These are phyloP conservation scores for Amphiura filiformis DNA, from an alignment of 35 echinoderm and acorn worm genomes.

Conservation along the genomic window DNA sequence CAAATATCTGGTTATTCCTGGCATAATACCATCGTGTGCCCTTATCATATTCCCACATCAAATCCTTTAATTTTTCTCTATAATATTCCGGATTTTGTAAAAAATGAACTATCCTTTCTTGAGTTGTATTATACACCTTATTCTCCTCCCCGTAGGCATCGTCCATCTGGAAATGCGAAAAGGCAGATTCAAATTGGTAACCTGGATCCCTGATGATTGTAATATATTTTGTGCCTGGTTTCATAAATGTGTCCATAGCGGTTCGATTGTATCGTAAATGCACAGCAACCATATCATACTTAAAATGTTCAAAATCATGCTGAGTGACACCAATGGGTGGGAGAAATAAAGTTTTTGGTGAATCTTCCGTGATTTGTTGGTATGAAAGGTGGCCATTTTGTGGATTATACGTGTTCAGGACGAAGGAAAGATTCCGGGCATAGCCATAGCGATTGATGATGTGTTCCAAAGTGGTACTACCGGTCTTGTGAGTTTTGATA, in stretches of 20 bases:
- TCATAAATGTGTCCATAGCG: constrained; percentile 54
- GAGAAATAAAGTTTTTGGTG: constrained; percentile 12
- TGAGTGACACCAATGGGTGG: constrained; percentile 6
- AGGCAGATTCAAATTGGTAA: constrained; percentile 86
- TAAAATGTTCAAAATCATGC: background rate
- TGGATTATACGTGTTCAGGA: constrained; percentile 33
- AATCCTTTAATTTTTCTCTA: constrained; percentile 25
- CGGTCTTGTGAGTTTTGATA: too few species aligned
- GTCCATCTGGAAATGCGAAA: constrained; percentile 55
- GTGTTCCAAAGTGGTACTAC: constrained; percentile 35
- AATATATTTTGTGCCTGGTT: constrained; percentile 60
- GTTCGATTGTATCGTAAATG: constrained; percentile 51
- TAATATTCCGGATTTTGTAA: constrained; percentile 46
- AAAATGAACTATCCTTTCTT: background rate
- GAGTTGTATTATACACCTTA: constrained; percentile 1
- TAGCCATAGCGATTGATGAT: constrained; percentile 54
- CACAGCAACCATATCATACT: constrained; percentile 65
- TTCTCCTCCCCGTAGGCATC: constrained; percentile 17
- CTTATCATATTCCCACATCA: constrained; percentile 44
- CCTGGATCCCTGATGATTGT: constrained; percentile 83
- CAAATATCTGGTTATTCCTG: constrained; percentile 55
- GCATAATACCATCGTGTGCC: constrained; percentile 52
- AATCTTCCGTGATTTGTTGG: background rate
- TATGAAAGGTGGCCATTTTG: constrained; percentile 50
- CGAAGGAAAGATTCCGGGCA: constrained; percentile 55